Base-by-base conservation (phyloP, 2,797 vertebrate genomes). In the Staurois parvus region DNA sequence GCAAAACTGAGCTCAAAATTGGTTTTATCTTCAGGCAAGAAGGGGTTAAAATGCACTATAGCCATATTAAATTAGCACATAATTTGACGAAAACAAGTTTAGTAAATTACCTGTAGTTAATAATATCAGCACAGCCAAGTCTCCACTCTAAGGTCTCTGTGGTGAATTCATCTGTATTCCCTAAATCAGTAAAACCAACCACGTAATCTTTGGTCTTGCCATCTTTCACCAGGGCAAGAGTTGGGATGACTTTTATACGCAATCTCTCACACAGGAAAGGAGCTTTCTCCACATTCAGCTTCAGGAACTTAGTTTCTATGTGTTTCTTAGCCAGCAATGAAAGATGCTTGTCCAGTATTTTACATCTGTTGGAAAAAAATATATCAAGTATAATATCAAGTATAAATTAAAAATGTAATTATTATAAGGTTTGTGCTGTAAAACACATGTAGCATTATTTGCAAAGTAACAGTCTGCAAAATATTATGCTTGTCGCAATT, bases 141-240 rank as follows among this genome's bases (percentile, higher is more conserved):
- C 98, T 95, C 98, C 98, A 99, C 79, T 99, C 98, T 32, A 99
- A 94, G 87, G 96, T 94, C 91, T 99, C 98, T 79, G 97, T 99
- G 68, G 96, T 83, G 88, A 99, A 99, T 83, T 99, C 98, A 29
- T 99, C 98, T 3, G 97, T 98, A 93, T 98, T 99, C 42, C 98
- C 98, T 0, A 99, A 92, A 89, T 99, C 98, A 72, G 94, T 89
- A 90, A 99, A 99, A 70, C 98, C 98, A 52, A 98, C 96, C 28
- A 99, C 76, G 12, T 97, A 99, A 94, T 99, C 98, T 88, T 97
- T 96, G 6, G 98, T 97, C 91, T 98, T 99, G 2, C 98, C 98
- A 1, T 99, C 98, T 90, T 95, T 94, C 37, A 99, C 92, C 88
- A 99, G 91, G 21, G 97, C 97, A 90, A 99, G 88, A 0, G 98